Evolutionary conservation across 2,888 invertebrate genomes (phyloP).

Genomic region (Sympetrum striolatum): DNA sequence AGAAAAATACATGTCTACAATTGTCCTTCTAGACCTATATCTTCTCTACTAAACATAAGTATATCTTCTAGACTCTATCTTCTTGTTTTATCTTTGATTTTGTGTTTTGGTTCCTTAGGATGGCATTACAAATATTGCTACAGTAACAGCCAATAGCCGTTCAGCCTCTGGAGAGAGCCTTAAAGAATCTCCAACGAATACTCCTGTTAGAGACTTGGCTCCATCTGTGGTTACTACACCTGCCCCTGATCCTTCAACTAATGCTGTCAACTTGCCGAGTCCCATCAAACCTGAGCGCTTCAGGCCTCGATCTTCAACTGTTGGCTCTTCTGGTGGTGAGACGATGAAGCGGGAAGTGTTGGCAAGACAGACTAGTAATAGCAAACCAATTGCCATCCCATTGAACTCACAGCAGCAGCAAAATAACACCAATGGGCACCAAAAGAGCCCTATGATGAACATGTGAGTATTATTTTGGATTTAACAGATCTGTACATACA

Average conservation of each 20-base stretch:
- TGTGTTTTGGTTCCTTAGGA: background rate
- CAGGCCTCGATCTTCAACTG: constrained; percentile 52
- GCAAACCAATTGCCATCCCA: background rate
- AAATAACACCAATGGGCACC: background rate
- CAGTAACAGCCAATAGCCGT: background rate
- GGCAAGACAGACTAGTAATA: constrained; percentile 44
- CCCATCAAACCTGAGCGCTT: background rate
- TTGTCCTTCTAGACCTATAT: too few relatives aligned
- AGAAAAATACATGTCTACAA: too few relatives aligned
- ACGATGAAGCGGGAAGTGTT: constrained; percentile 51
- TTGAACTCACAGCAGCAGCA: constrained; percentile 3
- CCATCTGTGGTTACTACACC: background rate
- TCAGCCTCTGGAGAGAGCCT: background rate
- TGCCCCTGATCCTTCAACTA: background rate
- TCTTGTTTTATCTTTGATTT: too few relatives aligned
- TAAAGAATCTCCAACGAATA: constrained; percentile 15
- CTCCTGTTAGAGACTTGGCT: background rate
- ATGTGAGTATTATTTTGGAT: constrained; percentile 67
- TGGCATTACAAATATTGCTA: background rate
- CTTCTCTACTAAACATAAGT: too few relatives aligned
- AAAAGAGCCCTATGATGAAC: constrained; percentile 77
- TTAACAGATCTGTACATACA: background rate
- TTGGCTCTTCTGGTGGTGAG: constrained; percentile 51
- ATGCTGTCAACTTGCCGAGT: background rate
- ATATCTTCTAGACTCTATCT: too few relatives aligned